These are phyloP conservation scores for Psittacula cyanocephala DNA, from an alignment of 2,113 vertebrate genomes.

Conservation along the genomic window DNA sequence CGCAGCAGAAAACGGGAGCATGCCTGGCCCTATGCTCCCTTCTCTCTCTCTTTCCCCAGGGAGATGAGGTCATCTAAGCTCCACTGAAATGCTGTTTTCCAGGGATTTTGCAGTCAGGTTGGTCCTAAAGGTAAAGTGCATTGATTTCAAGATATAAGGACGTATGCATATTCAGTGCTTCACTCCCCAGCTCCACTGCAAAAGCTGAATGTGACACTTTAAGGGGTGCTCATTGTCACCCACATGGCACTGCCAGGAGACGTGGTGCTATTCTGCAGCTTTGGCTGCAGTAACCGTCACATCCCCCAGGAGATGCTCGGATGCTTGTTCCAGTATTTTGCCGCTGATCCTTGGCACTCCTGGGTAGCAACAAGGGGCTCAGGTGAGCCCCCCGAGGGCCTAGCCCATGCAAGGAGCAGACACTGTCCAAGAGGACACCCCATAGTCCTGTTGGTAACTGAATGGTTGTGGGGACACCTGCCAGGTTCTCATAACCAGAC, in stretches of 20 bases:
- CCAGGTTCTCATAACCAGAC: neutral
- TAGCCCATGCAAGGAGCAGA: neutral
- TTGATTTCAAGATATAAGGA: neutral
- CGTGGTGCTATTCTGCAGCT: neutral
- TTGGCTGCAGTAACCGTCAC: neutral
- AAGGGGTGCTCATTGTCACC: rapidly evolving
- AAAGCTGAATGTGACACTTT: neutral
- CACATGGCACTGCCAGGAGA: neutral
- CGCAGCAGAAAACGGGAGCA: neutral
- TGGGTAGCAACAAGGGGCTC: neutral
- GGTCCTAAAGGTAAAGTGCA: neutral
- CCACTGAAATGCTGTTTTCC: neutral
- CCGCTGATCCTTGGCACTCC: neutral
- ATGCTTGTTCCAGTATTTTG: neutral
- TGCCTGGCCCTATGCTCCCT: neutral
- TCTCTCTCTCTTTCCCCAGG: neutral
- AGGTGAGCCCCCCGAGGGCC: neutral
- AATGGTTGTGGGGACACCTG: neutral
- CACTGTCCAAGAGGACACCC: neutral
- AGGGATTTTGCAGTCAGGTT: neutral
- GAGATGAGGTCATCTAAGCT: neutral
- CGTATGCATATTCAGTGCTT: neutral
- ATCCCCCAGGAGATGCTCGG: neutral
- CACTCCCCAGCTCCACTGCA: neutral
- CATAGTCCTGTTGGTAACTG: rapidly evolving